Percentiles rank a stretch among this genome's conserved stretches.
Conservation (phyloP, 2,113 vertebrate genomes). For the Strigops habroptila region DNA sequence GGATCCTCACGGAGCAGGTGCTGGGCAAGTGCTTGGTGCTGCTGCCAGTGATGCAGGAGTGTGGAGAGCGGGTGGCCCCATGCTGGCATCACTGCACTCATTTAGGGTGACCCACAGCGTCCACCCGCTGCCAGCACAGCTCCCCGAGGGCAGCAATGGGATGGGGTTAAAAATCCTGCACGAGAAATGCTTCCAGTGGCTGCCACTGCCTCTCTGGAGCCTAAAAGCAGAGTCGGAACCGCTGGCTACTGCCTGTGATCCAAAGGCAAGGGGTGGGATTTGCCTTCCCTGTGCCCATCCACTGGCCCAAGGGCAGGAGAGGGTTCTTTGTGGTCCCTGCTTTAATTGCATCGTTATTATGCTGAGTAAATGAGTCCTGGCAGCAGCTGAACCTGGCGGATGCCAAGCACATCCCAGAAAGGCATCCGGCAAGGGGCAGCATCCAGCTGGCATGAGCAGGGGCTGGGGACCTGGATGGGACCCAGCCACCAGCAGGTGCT, state of each 20-base stretch:
- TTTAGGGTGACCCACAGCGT: rapidly evolving
- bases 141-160: background rate
- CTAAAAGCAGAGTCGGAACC: background rate
- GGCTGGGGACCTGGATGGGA: background rate
- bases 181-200: background rate
- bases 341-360: slow-evolving; percentile 59
- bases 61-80: background rate
- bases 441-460: slow-evolving; percentile 55
- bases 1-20: background rate
- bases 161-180: background rate
- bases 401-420: slow-evolving; percentile 58
- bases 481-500: slow-evolving; percentile 15
- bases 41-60: background rate
- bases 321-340: slow-evolving; percentile 30
- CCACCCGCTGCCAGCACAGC: rapidly evolving
- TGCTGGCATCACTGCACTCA: rapidly evolving
- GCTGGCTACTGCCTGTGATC: rapidly evolving
- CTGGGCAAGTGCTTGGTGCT: background rate
- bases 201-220: background rate
- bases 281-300: background rate
- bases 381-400: slow-evolving; percentile 58
- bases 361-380: slow-evolving; percentile 47
- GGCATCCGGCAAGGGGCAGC: slow-evolving; percentile 22
- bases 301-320: background rate
- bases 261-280: background rate